Base-by-base conservation (phyloP, 2,888 invertebrate species). In the Piscicola geometra region DNA sequence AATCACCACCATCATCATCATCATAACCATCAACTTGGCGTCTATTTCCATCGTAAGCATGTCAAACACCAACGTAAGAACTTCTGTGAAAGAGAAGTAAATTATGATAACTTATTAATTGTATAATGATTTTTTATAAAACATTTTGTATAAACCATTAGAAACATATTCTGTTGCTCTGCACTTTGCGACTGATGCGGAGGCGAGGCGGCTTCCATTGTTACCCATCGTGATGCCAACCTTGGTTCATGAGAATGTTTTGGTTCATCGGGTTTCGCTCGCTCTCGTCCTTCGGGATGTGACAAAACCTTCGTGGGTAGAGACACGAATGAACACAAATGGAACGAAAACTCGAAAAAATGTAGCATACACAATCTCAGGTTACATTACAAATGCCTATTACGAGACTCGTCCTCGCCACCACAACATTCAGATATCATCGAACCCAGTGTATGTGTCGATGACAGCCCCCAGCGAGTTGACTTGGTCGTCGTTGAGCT, bases 221-320 rank as follows among this genome's bases (percentile, higher is more conserved):
- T n/a, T n/a, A n/a, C n/a, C n/a, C n/a, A n/a, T n/a, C n/a, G n/a
- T n/a, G n/a, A n/a, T n/a, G n/a, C n/a, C 0, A 56, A 84, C 85
- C 85, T 70, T 84, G 84, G 78, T 85, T 85, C 76, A 84, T 83
- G 73, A 86, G 82, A 75, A 86, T 85, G 77, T 83, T 84, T 76
- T 86, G 86, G 78, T 86, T 85, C 83, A 86, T 84, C 1, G 84
- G 83, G 77, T 86, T 85, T 0, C 84, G 81, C 76, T 84, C 84
- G 73, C 83, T 82, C 15, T 83, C 83, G 1, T 84, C 84, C 81
- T 83, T 82, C 3, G 84, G 83, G 12, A 84, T 79, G 73, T 83
- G 83, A 76, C 85, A 85, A 73, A 84, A 82, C 70, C 84, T 84
- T 69, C 12, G n/a, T n/a, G n/a, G n/a, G n/a, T n/a, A n/a, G n/a